Evolutionary conservation across 2,113 vertebrate species (phyloP).

Genomic region (Brachyistius frenatus): DNA sequence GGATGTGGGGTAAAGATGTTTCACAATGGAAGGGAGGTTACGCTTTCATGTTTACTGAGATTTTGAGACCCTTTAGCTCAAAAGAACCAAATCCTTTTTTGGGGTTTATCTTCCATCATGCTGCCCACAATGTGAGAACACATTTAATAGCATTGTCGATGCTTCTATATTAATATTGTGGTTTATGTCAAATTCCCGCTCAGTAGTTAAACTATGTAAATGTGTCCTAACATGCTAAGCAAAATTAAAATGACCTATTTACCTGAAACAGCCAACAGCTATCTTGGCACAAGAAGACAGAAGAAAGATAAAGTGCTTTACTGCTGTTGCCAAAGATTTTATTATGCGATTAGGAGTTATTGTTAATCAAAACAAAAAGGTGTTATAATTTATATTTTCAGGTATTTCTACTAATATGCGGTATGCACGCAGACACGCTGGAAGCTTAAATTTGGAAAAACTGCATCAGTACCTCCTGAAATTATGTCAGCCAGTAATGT

Average conservation of each 20-base stretch:
- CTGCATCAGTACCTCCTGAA: background rate
- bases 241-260: conserved; percentile 39
- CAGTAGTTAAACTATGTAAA: conserved; percentile 53
- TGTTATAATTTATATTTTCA: conserved; percentile 16
- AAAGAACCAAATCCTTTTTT: background rate
- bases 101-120: background rate
- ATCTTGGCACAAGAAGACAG: conserved; percentile 62
- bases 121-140: background rate
- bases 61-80: background rate
- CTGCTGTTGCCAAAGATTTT: conserved; percentile 42
- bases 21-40: background rate
- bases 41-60: background rate
- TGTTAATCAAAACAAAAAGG: conserved; percentile 24
- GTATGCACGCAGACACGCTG: conserved; percentile 12
- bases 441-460: background rate
- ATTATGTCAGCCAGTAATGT: background rate
- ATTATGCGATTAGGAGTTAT: conserved; percentile 38
- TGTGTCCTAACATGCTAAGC: conserved; percentile 66
- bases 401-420: conserved; percentile 16
- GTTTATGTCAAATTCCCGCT: conserved; percentile 1
- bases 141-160: no score
- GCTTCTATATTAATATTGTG: background rate
- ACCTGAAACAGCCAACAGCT: conserved; percentile 56
- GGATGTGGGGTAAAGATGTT: background rate
- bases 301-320: conserved; percentile 43